Conservation (phyloP, 2,888 invertebrate species). For the Cyaniris semiargus region DNA sequence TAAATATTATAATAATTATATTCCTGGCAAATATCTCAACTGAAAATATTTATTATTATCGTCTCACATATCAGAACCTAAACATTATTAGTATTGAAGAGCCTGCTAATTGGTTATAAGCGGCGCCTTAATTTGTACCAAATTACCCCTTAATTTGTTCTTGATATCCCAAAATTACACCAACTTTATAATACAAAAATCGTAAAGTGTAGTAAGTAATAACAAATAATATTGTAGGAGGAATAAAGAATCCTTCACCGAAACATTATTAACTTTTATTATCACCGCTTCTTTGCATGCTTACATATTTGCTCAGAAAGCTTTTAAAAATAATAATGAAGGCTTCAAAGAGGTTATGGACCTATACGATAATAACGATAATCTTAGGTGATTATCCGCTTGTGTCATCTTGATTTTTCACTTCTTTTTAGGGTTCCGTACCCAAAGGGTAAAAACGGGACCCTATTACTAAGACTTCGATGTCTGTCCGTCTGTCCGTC, state of each 20-base stretch:
- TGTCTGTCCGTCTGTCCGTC: too few relatives aligned
- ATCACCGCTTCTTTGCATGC: neutral
- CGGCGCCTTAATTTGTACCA: neutral
- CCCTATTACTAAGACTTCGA: too few relatives aligned
- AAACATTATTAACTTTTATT: neutral
- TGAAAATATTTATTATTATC: constrained; percentile 1
- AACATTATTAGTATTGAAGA: neutral
- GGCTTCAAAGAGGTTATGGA: neutral
- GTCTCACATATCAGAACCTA: neutral
- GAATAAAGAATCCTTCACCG: neutral
- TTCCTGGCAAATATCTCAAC: too few relatives aligned
- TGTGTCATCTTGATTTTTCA: too few relatives aligned
- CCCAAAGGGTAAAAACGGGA: too few relatives aligned
- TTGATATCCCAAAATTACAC: neutral
- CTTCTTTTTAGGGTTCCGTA: too few relatives aligned
- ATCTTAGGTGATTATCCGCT: too few relatives aligned
- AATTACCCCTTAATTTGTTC: constrained; percentile 4
- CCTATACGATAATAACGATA: too few relatives aligned
- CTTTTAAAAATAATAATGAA: neutral
- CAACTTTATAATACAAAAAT: neutral
- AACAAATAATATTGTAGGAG: neutral
- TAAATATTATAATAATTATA: neutral
- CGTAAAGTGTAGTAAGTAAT: neutral
- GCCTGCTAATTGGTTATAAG: neutral
- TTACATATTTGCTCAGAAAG: neutral